Percentiles rank a stretch among this genome's conserved stretches.
Conservation (phyloP, 2,888 invertebrate genomes). For the Epirrhoe tristata region DNA sequence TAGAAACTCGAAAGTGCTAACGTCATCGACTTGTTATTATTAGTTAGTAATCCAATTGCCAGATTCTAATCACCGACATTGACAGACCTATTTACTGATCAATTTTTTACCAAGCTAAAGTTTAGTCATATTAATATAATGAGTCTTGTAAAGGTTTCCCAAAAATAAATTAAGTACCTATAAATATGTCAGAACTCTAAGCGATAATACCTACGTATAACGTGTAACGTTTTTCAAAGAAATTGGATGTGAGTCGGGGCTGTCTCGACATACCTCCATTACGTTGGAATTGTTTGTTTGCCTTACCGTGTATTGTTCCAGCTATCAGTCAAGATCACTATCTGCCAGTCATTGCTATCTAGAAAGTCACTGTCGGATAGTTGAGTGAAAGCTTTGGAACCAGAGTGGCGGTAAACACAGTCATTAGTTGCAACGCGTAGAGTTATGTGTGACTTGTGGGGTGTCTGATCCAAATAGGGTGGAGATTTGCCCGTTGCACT, state of each 20-base stretch:
- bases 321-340: constrained; percentile 35
- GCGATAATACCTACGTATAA: not conserved
- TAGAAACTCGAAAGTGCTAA: constrained; percentile 64
- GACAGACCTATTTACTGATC: constrained; percentile 7
- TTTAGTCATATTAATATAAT: too few relatives aligned
- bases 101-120: not conserved
- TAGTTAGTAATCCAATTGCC: constrained; percentile 45
- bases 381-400: constrained; percentile 39
- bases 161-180: too few relatives aligned
- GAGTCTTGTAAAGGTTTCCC: too few relatives aligned
- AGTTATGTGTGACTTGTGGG: constrained; percentile 37
- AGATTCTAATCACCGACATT: constrained; percentile 28
- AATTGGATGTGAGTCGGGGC: not conserved
- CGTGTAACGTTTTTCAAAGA: not conserved
- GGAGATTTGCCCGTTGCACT: constrained; percentile 5
- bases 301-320: not conserved
- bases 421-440: constrained; percentile 42
- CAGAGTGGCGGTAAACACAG: constrained; percentile 31
- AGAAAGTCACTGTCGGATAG: constrained; percentile 39
- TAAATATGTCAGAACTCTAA: too few relatives aligned
- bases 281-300: not conserved
- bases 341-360: constrained; percentile 34
- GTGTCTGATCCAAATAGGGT: constrained; percentile 25
- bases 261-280: not conserved
- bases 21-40: constrained; percentile 58